Conservation (phyloP, 2,888 invertebrate species). For the Drosophila austrosaltans region DNA sequence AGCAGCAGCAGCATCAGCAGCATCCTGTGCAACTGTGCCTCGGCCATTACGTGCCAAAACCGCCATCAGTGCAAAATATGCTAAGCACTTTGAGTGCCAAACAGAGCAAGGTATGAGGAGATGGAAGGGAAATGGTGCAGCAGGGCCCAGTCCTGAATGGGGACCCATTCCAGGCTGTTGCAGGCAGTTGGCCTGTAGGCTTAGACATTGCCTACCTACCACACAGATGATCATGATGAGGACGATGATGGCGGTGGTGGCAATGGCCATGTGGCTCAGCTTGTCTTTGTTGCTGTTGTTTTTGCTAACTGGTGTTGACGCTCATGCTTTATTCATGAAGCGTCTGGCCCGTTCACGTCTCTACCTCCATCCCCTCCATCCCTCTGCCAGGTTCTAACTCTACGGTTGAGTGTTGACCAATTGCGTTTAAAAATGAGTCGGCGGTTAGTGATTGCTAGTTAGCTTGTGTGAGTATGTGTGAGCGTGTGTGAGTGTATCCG, state of each 20-base stretch:
- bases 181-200: constrained; percentile 9
- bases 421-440: constrained; percentile 65
- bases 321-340: constrained; percentile 67
- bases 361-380: constrained; percentile 12
- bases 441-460: constrained; percentile 66
- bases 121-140: neutral
- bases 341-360: constrained; percentile 26
- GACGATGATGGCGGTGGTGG: constrained; percentile 14
- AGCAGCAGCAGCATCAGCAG: neutral
- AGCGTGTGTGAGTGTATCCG: neutral
- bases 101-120: constrained; percentile 8
- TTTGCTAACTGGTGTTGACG: constrained; percentile 68
- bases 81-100: constrained; percentile 62
- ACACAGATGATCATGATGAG: neutral
- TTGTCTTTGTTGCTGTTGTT: constrained; percentile 44
- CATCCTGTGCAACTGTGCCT: constrained; percentile 36
- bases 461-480: constrained; percentile 40
- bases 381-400: constrained; percentile 4
- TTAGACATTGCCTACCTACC: constrained; percentile 6
- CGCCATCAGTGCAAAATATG: constrained; percentile 67
- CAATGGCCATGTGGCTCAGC: constrained; percentile 9
- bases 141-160: constrained; percentile 31
- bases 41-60: constrained; percentile 57
- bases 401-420: constrained; percentile 57
- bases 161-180: constrained; percentile 12